Evolutionary conservation across 2,797 vertebrate genomes (phyloP), one percentile per base, ranked within the genome.

Genomic region (Sebastes kiyomatsui): DNA sequence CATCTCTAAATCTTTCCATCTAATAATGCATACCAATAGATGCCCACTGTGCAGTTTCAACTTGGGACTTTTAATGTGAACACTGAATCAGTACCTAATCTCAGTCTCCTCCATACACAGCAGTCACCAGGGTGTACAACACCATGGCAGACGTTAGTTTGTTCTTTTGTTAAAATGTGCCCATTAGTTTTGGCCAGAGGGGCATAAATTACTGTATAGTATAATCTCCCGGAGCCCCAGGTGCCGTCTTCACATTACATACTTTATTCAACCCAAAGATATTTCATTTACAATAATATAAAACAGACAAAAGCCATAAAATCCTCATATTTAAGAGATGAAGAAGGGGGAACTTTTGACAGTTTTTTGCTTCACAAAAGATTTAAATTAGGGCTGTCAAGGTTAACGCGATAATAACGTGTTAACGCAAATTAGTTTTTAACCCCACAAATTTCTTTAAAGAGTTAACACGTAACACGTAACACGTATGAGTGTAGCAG

Each of bases 1-100:
- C 67, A 69, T 62, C 25, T 42, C 55, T 27, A 49, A 85, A 86
- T 84, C 73, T 83, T 61, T 80, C 75, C 32, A 67, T 84, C 62
- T 76, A 61, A 73, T 67, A 78, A 58, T 75, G 64, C 42, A 75
- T 67, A 72, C 38, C 54, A 78, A 60, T 72, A 30, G 49, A 62
- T 66, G 14, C 3, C 56, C 54, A 49, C 5, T 2, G 3, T 42
- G 14, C 25, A 77, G 33, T 67, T 38, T 11, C 11, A 58, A 49
- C 58, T 69, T 23, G 9, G 55, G 18, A 52, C 55, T 64, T 83
- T 55, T 27, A 22, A 68, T 46, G 22, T 64, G 38, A 65, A 81
- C 35, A 23, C 10, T 61, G 56, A 79, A 58, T 73, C 18, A 32
- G 27, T 61, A 16, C n/a, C 28, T 65, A 13, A 35, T 59, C 16